A percentile compares a stretch with the other conserved stretches of the same genome.
These are phyloP conservation scores for Temnothorax rugatulus DNA, from an alignment of 2,888 invertebrate species.

Conservation along the genomic window DNA sequence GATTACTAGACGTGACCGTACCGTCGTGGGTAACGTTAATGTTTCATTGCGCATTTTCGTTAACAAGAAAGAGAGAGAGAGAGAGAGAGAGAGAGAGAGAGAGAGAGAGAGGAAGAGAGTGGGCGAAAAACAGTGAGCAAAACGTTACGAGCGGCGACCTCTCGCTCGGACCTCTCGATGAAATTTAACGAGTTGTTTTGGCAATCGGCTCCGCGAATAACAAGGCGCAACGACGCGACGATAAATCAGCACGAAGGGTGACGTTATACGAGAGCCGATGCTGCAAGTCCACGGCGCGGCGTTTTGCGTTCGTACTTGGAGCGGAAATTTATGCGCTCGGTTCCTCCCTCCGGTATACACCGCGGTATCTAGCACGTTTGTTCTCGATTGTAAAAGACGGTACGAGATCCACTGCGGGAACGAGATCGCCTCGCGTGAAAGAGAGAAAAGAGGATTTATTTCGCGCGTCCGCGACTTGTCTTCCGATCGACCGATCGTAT, in stretches of 20 bases:
- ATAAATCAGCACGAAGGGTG: conserved; percentile 33
- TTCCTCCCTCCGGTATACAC: not conserved
- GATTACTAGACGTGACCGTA: conserved; percentile 8
- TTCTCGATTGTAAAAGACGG: not conserved
- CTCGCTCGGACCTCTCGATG: not conserved
- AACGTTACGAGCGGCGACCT: not conserved
- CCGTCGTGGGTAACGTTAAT: not conserved
- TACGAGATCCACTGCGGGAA: not conserved
- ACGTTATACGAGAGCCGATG: conserved; percentile 26
- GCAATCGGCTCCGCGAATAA: conserved; percentile 19
- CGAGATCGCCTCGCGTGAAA: not conserved
- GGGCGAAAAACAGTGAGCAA: not conserved
- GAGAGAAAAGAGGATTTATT: not conserved
- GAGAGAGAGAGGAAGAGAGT: not conserved
- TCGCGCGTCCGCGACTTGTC: not conserved
- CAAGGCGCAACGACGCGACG: not conserved
- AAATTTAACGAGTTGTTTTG: conserved; percentile 29
- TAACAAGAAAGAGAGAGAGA: not conserved
- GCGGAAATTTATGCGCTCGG: not conserved
- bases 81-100: too few relatives aligned
- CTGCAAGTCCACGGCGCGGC: not conserved
- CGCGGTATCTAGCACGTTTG: not conserved
- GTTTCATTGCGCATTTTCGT: conserved; percentile 6
- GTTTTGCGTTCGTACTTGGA: conserved; percentile 19
- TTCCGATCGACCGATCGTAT: not conserved